Evolutionary conservation across 1,140 invertebrate species (phyloP).

Genomic region (Dolichoris vasculosae): DNA sequence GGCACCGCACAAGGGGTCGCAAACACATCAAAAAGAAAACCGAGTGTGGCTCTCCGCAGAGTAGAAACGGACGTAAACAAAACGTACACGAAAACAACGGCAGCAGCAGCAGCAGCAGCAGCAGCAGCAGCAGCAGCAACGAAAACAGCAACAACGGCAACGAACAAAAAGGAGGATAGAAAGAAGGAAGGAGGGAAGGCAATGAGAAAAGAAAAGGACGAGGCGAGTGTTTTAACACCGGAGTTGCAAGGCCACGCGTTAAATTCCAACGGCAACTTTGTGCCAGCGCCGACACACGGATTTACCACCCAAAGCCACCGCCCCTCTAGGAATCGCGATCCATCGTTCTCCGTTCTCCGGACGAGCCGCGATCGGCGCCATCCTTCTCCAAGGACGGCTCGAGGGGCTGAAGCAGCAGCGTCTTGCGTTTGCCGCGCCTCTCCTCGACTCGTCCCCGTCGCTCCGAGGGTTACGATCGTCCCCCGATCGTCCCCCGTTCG

Average conservation of each 20-base stretch:
- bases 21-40: conserved; percentile 13
- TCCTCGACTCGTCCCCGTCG: background rate
- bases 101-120: background rate
- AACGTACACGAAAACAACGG: background rate
- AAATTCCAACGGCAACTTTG: conserved; percentile 1
- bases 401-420: no score
- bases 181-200: background rate
- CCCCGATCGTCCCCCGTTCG: background rate
- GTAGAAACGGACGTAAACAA: conserved; percentile 11
- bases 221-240: background rate
- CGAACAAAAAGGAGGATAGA: background rate
- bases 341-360: background rate
- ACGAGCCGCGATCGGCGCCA: background rate
- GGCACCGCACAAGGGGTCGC: background rate
- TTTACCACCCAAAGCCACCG: background rate
- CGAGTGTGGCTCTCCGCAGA: conserved; percentile 1
- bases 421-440: background rate
- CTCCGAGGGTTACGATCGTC: no score
- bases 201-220: background rate
- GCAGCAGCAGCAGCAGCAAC: background rate
- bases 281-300: background rate
- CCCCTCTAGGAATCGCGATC: background rate
- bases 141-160: background rate
- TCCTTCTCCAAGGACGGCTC: background rate
- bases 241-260: conserved; percentile 15